Evolutionary conservation across 1,140 invertebrate genomes (phyloP).

Genomic region (Uloborus diversus): DNA sequence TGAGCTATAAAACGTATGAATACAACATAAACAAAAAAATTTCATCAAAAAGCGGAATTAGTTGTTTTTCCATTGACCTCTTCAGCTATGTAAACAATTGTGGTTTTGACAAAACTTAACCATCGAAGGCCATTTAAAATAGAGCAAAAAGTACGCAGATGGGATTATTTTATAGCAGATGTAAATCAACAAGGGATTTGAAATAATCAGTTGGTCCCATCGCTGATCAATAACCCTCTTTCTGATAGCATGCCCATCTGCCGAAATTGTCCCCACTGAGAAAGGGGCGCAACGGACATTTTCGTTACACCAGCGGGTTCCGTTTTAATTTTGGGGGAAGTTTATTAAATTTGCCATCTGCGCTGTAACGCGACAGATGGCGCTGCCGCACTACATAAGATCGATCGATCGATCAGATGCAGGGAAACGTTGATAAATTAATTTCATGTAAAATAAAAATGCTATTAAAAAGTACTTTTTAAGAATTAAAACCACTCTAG

Average conservation of each 20-base stretch:
- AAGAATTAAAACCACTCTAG: too few species aligned
- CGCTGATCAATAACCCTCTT: not conserved
- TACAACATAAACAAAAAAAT: too few species aligned
- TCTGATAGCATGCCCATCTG: slow-evolving; percentile 34
- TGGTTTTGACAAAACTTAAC: too few species aligned
- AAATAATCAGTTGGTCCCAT: not conserved
- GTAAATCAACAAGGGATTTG: slow-evolving; percentile 19
- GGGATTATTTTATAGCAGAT: slow-evolving; percentile 11
- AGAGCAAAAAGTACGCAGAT: not conserved
- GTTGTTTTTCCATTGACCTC: too few species aligned
- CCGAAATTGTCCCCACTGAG: not conserved
- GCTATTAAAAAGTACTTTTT: too few species aligned
- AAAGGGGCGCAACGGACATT: slow-evolving; percentile 36
- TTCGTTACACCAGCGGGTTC: slow-evolving; percentile 25
- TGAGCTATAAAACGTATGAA: too few species aligned
- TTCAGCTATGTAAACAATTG: too few species aligned
- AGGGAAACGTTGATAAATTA: too few species aligned
- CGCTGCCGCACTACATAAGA: slow-evolving; percentile 7
- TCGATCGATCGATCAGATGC: too few species aligned
- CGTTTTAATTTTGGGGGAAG: not conserved
- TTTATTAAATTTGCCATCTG: slow-evolving; percentile 50
- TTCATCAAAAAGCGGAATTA: too few species aligned
- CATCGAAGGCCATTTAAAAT: too few species aligned
- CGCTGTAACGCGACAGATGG: slow-evolving; percentile 27
- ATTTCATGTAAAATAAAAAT: too few species aligned